Evolutionary conservation across 2,113 vertebrate species (phyloP).

Genomic region (Oncorhynchus mykiss): DNA sequence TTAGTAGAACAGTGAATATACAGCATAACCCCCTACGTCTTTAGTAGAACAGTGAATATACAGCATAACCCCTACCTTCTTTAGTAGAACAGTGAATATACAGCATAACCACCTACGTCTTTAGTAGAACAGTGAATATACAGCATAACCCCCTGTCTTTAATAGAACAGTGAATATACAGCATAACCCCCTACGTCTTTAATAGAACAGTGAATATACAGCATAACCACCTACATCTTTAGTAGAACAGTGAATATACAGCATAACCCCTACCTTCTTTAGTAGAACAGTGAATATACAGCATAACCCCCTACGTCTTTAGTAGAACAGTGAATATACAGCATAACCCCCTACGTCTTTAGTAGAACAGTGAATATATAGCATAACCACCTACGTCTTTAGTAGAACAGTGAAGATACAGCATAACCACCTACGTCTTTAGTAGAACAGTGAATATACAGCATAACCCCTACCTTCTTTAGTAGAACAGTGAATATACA

Average conservation of each 20-base stretch:
- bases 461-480: too few species aligned
- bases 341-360: conserved; percentile 23
- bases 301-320: too few species aligned
- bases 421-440: conserved; percentile 22
- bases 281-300: too few species aligned
- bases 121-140: too few species aligned
- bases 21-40: conserved; percentile 29
- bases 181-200: conserved; percentile 23
- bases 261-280: conserved; percentile 24
- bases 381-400: too few species aligned
- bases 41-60: too few species aligned
- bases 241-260: conserved; percentile 14
- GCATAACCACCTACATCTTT: too few species aligned
- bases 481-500: conserved; percentile 14
- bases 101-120: conserved; percentile 29
- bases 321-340: conserved; percentile 14
- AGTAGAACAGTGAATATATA: too few species aligned
- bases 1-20: conserved; percentile 1
- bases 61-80: conserved; percentile 17
- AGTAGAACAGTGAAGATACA: conserved; percentile 14
- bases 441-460: too few species aligned
- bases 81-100: conserved; percentile 1
- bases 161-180: conserved; percentile 14
- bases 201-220: too few species aligned
- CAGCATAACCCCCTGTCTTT: conserved; percentile 13